These are phyloP conservation scores for Cyaniris semiargus DNA, from an alignment of 2,888 invertebrate species.

Conservation along the genomic window DNA sequence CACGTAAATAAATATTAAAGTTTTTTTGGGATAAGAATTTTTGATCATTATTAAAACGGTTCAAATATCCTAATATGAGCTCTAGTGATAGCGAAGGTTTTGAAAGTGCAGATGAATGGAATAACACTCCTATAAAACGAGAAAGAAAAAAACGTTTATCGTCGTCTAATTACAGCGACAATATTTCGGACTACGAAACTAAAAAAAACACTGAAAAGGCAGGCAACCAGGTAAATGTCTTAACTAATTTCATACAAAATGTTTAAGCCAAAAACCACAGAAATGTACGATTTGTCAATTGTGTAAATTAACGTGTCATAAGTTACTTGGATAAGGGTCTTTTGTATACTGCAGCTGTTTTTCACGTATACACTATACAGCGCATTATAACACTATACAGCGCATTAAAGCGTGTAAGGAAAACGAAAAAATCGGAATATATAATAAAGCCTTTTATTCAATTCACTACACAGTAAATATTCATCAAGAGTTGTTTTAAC, in stretches of 20 bases:
- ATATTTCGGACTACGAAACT: constrained; percentile 51
- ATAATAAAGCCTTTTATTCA: too few species aligned
- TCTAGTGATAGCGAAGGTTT: constrained; percentile 88
- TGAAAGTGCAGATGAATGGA: constrained; percentile 88
- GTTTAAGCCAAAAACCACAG: neutral
- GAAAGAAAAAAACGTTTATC: constrained; percentile 64
- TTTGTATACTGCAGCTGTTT: neutral
- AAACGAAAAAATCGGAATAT: too few species aligned
- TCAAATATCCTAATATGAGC: constrained; percentile 75
- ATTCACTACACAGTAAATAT: too few species aligned
- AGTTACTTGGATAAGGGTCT: neutral
- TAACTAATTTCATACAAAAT: neutral
- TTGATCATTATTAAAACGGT: constrained; percentile 17
- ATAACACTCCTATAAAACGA: constrained; percentile 58
- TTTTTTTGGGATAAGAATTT: neutral
- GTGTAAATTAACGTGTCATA: neutral
- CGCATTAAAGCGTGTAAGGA: too few species aligned
- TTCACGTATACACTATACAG: neutral
- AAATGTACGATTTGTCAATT: neutral
- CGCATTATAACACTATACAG: too few species aligned
- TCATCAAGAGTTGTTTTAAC: too few species aligned
- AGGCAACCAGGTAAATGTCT: constrained; percentile 33
- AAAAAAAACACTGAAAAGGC: constrained; percentile 40
- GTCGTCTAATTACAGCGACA: constrained; percentile 70
- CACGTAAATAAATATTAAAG: neutral